These are phyloP conservation scores for Tetropium fuscum DNA, from an alignment of 2,888 invertebrate genomes.

Conservation along the genomic window DNA sequence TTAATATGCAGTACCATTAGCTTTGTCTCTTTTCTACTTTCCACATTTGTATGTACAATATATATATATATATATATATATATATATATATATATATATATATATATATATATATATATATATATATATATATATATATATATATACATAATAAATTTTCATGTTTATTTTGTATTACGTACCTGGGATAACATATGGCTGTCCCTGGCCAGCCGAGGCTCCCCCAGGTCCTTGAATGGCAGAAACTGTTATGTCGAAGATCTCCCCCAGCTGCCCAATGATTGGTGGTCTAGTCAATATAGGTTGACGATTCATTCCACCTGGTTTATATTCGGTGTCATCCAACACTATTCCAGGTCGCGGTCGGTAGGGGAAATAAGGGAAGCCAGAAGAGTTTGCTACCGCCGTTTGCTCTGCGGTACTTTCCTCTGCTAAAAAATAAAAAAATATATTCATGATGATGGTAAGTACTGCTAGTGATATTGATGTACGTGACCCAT, in stretches of 20 bases:
- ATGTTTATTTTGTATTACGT: slow-evolving; percentile 30
- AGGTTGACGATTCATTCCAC: slow-evolving; percentile 65
- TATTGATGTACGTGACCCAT: no score
- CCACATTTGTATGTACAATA: no score
- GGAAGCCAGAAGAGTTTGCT: slow-evolving; percentile 57
- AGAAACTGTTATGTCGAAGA: slow-evolving; percentile 89
- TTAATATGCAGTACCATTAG: no score
- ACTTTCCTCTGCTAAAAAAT: slow-evolving; percentile 3
- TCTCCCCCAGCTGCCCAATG: slow-evolving; percentile 77
- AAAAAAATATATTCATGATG: not conserved
- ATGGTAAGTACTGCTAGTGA: no score
- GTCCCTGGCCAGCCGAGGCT: slow-evolving; percentile 62
- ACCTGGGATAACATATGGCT: slow-evolving; percentile 70
- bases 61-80: no score
- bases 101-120: no score
- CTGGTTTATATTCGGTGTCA: slow-evolving; percentile 84
- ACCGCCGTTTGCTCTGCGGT: slow-evolving; percentile 19
- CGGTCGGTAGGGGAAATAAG: slow-evolving; percentile 76
- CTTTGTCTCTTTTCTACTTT: no score
- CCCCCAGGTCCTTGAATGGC: slow-evolving; percentile 86
- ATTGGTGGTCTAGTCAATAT: slow-evolving; percentile 65
- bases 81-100: no score
- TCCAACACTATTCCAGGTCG: slow-evolving; percentile 89
- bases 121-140: no score
- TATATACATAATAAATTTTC: no score